phyloP scores from a whole-genome alignment of 2,113 vertebrate genomes.

The Antechinus flavipes region DNA sequence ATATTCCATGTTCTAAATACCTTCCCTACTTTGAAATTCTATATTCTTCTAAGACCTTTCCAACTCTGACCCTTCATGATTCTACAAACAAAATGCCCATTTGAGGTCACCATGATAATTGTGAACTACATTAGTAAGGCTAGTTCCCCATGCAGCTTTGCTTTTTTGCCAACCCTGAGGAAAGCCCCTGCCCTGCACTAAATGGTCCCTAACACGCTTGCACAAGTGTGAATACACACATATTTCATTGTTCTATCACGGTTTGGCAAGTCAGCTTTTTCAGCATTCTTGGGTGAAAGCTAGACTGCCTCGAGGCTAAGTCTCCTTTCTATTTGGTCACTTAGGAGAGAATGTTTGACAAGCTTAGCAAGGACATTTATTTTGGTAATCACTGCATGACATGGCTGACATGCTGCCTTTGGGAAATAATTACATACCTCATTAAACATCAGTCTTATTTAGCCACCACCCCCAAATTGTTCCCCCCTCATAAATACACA shows the following conservation, averaged over 20 bases:
- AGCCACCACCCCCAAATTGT: background rate
- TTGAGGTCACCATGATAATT: background rate
- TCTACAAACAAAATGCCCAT: background rate
- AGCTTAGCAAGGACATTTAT: conserved; percentile 60
- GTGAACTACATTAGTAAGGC: background rate
- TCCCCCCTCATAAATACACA: background rate
- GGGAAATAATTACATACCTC: background rate
- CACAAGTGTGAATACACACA: background rate
- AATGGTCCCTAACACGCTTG: background rate
- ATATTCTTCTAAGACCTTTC: background rate
- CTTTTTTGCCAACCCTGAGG: background rate
- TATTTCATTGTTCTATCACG: background rate
- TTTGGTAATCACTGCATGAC: conserved; percentile 59
- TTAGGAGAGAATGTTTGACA: conserved; percentile 15
- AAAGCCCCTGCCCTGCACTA: background rate
- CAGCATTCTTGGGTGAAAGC: conserved; percentile 22
- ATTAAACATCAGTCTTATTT: background rate
- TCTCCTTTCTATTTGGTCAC: conserved; percentile 55
- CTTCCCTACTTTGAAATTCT: background rate
- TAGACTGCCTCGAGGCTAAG: conserved; percentile 48
- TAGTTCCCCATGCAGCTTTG: background rate
- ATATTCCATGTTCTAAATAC: background rate
- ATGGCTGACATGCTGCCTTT: background rate
- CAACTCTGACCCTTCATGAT: background rate
- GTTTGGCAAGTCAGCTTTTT: conserved; percentile 56